Conservation (phyloP, 2,797 vertebrate genomes). For the Sus cebifrons region DNA sequence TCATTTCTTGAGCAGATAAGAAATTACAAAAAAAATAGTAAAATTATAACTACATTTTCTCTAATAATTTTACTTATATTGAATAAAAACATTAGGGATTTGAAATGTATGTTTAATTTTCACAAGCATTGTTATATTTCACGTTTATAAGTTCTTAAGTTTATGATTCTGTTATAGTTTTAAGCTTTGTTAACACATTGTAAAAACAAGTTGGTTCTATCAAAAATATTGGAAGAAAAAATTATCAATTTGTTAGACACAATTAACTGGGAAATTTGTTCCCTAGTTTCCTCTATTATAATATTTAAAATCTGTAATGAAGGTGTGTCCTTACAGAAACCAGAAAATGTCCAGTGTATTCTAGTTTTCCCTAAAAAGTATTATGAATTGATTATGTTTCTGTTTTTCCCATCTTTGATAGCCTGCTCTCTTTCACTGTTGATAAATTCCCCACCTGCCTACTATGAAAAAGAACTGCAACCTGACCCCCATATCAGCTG, state of each 20-base stretch:
- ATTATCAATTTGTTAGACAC: conserved; percentile 49
- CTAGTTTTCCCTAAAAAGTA: neutral
- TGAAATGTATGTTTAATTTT: conserved; percentile 49
- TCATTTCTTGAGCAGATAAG: conserved; percentile 54
- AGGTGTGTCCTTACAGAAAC: conserved; percentile 38
- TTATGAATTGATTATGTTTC: neutral
- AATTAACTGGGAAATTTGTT: conserved; percentile 1
- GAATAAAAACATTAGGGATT: conserved; percentile 51
- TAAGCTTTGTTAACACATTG: conserved; percentile 27
- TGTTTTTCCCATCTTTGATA: conserved; percentile 14
- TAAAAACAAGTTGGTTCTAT: conserved; percentile 53
- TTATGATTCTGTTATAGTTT: conserved; percentile 34
- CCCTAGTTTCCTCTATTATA: neutral
- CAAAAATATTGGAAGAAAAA: conserved; percentile 61
- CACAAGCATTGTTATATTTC: conserved; percentile 41
- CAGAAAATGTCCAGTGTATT: neutral
- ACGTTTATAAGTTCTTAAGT: conserved; percentile 13
- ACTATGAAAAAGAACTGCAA: neutral
- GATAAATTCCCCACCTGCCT: neutral
- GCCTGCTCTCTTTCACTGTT: neutral
- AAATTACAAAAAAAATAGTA: conserved; percentile 64
- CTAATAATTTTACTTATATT: conserved; percentile 43
- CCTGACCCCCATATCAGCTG: neutral
- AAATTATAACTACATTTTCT: conserved; percentile 52
- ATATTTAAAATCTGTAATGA: conserved; percentile 34